Conservation (phyloP, 2,113 vertebrate genomes). For the Alouatta palliata region DNA sequence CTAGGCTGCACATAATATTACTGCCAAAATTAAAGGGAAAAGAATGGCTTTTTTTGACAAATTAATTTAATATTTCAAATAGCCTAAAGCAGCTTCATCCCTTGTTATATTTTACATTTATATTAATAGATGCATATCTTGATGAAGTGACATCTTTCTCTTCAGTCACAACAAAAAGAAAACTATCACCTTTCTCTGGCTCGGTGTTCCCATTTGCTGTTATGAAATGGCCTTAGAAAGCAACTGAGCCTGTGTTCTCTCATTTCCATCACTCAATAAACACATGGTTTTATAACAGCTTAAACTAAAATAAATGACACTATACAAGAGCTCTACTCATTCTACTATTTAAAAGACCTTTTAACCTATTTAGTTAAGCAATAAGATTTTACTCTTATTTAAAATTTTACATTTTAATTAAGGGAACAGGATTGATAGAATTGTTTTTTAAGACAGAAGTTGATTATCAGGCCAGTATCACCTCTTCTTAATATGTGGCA, state of each 20-base stretch:
- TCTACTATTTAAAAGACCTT: not conserved
- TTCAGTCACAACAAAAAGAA: not conserved
- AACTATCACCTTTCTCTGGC: not conserved
- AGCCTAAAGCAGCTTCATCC: not conserved
- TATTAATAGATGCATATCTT: not conserved
- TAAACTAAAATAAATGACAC: conserved; percentile 16
- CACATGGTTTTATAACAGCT: not conserved
- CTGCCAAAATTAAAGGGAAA: not conserved
- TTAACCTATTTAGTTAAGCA: not conserved
- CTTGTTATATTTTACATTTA: conserved; percentile 47
- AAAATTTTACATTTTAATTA: not conserved
- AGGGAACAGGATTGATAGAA: not conserved
- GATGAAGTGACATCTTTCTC: not conserved
- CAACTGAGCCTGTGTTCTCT: not conserved
- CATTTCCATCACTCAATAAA: not conserved
- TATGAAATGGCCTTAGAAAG: not conserved
- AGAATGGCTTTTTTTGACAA: conserved; percentile 38
- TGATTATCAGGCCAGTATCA: not conserved
- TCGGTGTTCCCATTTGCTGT: not conserved
- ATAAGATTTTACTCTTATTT: not conserved
- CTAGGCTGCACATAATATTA: not conserved
- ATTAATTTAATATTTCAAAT: conserved; percentile 54
- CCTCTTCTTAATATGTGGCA: not conserved
- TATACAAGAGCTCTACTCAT: not conserved
- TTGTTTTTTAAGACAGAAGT: not conserved